Evolutionary conservation across 1,140 invertebrate species (phyloP).

Genomic region (Amyelois transitella): DNA sequence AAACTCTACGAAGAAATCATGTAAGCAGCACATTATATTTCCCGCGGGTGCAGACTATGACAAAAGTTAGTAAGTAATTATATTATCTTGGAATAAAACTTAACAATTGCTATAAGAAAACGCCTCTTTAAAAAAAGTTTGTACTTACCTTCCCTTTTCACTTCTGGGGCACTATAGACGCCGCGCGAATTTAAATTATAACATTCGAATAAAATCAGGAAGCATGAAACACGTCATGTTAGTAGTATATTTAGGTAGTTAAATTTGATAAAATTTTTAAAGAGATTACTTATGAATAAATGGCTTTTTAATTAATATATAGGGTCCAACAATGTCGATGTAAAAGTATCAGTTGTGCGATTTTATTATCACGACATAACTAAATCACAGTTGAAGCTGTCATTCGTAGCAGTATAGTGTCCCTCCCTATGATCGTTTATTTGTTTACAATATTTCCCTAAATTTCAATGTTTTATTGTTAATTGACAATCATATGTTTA

Average conservation of each 20-base stretch:
- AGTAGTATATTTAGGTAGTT: slow-evolving; percentile 64
- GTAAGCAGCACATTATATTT: too few species aligned
- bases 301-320: slow-evolving; percentile 64
- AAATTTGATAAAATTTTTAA: slow-evolving; percentile 68
- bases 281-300: slow-evolving; percentile 69
- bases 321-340: slow-evolving; percentile 61
- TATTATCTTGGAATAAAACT: too few species aligned
- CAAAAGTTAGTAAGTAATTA: too few species aligned
- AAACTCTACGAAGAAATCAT: too few species aligned
- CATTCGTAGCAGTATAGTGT: slow-evolving; percentile 2
- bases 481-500: slow-evolving; percentile 10
- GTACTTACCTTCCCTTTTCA: not conserved
- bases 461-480: not conserved
- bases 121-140: not conserved
- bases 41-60: too few species aligned
- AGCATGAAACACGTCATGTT: slow-evolving; percentile 38
- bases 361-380: slow-evolving; percentile 19
- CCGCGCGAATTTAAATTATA: slow-evolving; percentile 48
- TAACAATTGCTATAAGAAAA: too few species aligned
- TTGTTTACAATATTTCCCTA: not conserved
- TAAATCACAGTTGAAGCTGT: slow-evolving; percentile 16
- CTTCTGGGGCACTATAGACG: slow-evolving; percentile 34
- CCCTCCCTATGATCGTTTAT: not conserved
- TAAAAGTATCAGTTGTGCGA: slow-evolving; percentile 21
- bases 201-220: slow-evolving; percentile 48